Base-by-base conservation (phyloP, 2,797 vertebrate genomes). In the Chaunax sp. region DNA sequence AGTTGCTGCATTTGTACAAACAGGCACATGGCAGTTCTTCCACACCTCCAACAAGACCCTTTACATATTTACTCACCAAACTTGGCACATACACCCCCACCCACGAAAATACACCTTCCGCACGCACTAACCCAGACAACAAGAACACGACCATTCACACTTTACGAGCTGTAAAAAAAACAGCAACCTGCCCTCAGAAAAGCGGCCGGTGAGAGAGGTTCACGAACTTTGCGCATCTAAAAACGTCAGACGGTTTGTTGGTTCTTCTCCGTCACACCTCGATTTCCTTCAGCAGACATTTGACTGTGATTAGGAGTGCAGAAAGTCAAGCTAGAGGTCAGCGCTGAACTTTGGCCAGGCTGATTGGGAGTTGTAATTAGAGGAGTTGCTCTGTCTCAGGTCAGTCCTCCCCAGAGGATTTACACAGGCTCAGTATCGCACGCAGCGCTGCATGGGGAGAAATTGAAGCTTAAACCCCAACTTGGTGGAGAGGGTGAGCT, bases 361-460 rank as follows among this genome's bases (percentile, higher is more conserved):
- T 91, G 90, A 92, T 92, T 92, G 89, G 87, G 83, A 79, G 80
- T 72, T 77, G 89, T 92, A 93, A 92, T 92, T 90, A 90, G 87
- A 90, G 87, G 83, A 85, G 82, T 85, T 82, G 75, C 70, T 84
- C 84, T 81, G 85, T 87, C 84, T 80, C 81, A 25, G 70, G 64
- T 75, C 76, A 25, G 45, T 68, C 78, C 50, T 74, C 85, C 69
- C 80, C 5, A 18, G 88, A 88, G 84, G 78, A 86, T 84, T 84
- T 63, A 58, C 71, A 77, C 75, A 69, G 81, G 77, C 78, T 85
- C 76, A 61, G 84, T 88, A 81, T 90, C 84, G 49, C 64, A 75
- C 72, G 41, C 80, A 71, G 75, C 33, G 20, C 62, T 37, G 18
- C 33, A 35, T 35, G 65, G 44, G 69, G 54, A 14, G 88, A 87